Conservation (phyloP, 2,888 invertebrate genomes). For the Tetragnatha montana region DNA sequence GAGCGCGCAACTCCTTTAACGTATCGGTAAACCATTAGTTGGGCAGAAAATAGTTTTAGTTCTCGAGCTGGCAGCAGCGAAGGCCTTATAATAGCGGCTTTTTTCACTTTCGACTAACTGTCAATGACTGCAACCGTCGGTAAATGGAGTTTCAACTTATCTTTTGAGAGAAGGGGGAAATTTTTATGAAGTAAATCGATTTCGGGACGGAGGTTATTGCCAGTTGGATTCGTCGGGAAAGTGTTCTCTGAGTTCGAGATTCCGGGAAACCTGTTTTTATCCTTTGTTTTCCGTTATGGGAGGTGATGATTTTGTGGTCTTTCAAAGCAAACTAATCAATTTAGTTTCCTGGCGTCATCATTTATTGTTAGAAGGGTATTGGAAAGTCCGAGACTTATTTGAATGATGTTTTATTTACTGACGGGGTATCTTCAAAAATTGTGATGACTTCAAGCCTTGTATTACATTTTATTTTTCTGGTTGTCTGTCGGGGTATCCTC, state of each 20-base stretch:
- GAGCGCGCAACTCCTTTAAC: constrained; percentile 23
- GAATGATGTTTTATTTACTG: too few species aligned
- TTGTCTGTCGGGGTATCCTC: too few species aligned
- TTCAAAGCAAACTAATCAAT: too few species aligned
- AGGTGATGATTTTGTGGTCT: too few species aligned
- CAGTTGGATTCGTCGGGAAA: constrained; percentile 7
- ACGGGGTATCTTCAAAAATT: too few species aligned
- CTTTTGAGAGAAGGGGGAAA: constrained; percentile 27
- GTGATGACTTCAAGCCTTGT: too few species aligned
- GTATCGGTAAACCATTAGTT: constrained; percentile 60
- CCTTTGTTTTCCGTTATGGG: too few species aligned
- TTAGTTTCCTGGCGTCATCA: too few species aligned
- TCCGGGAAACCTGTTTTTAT: too few species aligned
- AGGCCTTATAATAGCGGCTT: constrained; percentile 34
- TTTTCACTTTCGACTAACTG: constrained; percentile 9
- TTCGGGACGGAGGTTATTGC: constrained; percentile 24
- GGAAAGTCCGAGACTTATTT: too few species aligned
- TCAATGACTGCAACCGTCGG: constrained; percentile 10
- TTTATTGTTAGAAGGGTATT: too few species aligned
- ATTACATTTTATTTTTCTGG: too few species aligned
- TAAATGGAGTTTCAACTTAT: constrained; percentile 38
- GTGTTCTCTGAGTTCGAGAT: background rate
- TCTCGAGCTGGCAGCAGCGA: constrained; percentile 3
- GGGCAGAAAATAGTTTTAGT: constrained; percentile 42
- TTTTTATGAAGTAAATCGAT: constrained; percentile 42